These are phyloP conservation scores for Dyspetes luteomarginatus DNA, from an alignment of 2,888 invertebrate genomes.

Conservation along the genomic window DNA sequence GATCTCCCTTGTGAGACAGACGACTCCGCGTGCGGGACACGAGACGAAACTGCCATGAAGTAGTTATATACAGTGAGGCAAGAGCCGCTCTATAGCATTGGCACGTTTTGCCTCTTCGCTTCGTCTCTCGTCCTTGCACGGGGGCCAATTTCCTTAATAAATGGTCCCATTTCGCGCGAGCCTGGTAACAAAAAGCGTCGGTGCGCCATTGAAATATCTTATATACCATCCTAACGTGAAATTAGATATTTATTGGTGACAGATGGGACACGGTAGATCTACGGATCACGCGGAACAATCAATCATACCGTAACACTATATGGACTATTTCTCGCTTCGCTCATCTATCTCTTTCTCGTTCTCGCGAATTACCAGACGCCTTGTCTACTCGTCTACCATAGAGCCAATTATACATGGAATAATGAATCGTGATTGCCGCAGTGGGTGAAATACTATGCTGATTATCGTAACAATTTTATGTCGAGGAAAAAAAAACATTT, in stretches of 20 bases:
- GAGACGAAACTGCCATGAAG: conserved; percentile 24
- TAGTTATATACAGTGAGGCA: too few species aligned
- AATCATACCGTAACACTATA: conserved; percentile 81
- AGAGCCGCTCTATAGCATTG: conserved; percentile 30
- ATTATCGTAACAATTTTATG: conserved; percentile 32
- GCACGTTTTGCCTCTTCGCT: conserved; percentile 63
- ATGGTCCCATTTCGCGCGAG: conserved; percentile 81
- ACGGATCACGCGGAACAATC: conserved; percentile 80
- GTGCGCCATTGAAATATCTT: conserved; percentile 81
- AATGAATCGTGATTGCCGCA: conserved; percentile 47
- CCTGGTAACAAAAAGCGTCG: conserved; percentile 69
- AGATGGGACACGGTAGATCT: conserved; percentile 81
- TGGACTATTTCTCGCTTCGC: conserved; percentile 51
- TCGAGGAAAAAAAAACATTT: background rate
- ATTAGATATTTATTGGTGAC: conserved; percentile 84
- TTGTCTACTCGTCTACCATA: background rate
- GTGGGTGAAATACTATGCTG: conserved; percentile 12
- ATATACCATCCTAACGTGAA: conserved; percentile 82
- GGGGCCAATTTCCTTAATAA: conserved; percentile 83
- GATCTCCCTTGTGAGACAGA: conserved; percentile 51
- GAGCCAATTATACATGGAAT: conserved; percentile 1
- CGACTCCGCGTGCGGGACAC: conserved; percentile 46
- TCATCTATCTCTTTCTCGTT: conserved; percentile 44
- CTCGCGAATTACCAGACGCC: conserved; percentile 48
- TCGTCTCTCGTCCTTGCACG: conserved; percentile 71